Conservation (phyloP, 2,113 vertebrate genomes). For the Orycteropus afer region DNA sequence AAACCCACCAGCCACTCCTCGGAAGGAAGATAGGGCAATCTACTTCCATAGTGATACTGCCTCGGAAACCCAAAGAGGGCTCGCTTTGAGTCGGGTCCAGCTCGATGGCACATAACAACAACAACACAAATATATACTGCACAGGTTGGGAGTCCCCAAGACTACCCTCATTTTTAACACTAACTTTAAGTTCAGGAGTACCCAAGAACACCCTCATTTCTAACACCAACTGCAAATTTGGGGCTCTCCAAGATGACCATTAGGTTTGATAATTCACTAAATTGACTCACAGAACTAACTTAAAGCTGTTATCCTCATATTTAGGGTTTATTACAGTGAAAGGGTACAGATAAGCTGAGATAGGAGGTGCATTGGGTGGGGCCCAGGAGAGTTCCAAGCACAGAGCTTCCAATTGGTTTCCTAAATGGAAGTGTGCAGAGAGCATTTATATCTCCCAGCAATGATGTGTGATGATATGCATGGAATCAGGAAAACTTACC, state of each 20-base stretch:
- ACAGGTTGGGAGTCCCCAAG: background rate
- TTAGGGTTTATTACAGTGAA: background rate
- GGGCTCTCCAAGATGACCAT: background rate
- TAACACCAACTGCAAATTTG: background rate
- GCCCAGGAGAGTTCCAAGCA: background rate
- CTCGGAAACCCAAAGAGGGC: too few relatives aligned
- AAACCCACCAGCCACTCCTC: too few relatives aligned
- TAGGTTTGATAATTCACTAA: background rate
- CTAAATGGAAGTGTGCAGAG: background rate
- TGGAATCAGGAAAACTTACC: background rate
- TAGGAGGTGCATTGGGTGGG: background rate
- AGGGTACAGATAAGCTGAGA: background rate
- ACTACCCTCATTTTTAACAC: background rate
- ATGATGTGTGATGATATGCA: background rate
- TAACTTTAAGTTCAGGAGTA: background rate
- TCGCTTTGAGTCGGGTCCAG: too few relatives aligned
- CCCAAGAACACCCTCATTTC: background rate
- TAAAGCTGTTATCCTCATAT: background rate
- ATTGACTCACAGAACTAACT: background rate
- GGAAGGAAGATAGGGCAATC: too few relatives aligned
- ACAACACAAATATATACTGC: too few relatives aligned
- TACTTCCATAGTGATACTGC: too few relatives aligned
- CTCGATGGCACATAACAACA: too few relatives aligned
- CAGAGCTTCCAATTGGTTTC: background rate
- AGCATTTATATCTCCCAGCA: background rate